Conservation (phyloP, 35 echinoderm and acorn worm species). For the Ophioderma brevispina region DNA sequence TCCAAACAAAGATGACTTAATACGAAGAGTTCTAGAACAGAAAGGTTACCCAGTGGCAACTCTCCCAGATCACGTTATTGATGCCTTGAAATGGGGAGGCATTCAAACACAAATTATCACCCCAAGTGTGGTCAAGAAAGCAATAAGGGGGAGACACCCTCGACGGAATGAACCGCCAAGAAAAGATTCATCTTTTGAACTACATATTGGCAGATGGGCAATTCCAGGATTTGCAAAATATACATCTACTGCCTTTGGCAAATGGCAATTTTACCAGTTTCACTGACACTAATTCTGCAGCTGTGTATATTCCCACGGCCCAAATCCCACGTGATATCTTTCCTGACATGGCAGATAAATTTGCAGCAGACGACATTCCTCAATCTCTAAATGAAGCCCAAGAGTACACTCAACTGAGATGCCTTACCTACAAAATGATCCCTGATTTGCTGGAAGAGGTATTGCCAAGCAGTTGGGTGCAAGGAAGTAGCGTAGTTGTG, state of each 20-base stretch:
- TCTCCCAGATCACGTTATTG: constrained; percentile 5
- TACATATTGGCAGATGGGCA: constrained; percentile 32
- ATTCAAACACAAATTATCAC: background rate
- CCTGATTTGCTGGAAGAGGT: background rate
- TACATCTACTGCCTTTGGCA: constrained; percentile 49
- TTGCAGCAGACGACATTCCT: constrained; percentile 8
- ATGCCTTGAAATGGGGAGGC: constrained; percentile 1
- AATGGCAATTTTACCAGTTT: constrained; percentile 50
- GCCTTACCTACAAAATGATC: background rate
- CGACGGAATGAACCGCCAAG: background rate
- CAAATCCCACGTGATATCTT: background rate
- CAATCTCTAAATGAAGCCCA: background rate
- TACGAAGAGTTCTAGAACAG: constrained; percentile 26
- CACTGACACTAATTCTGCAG: background rate
- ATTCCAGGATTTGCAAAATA: constrained; percentile 7
- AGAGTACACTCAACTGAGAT: constrained; percentile 10
- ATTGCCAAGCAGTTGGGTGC: background rate
- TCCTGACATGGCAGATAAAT: background rate
- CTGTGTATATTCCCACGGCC: background rate
- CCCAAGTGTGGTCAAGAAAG: constrained; percentile 15
- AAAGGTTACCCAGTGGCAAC: constrained; percentile 10
- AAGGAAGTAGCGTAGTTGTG: background rate
- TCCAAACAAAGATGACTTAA: background rate
- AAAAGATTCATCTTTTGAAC: constrained; percentile 45
- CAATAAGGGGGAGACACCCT: constrained; percentile 23